These are phyloP conservation scores for Eupithecia dodoneata DNA, from an alignment of 2,888 invertebrate genomes.

Conservation along the genomic window DNA sequence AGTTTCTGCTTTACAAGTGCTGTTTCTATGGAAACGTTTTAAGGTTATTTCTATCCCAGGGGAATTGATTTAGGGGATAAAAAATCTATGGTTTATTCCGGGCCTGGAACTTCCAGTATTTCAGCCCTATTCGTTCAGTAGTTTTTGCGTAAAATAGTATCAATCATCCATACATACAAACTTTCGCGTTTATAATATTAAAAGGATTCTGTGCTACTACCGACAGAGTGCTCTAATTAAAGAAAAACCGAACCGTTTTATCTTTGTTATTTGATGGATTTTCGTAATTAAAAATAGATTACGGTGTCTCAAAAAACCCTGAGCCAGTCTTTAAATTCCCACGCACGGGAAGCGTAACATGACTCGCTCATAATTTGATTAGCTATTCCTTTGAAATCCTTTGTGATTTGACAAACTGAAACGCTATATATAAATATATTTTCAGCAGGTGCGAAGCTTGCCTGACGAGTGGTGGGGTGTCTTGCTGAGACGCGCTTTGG, in stretches of 20 bases:
- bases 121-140: no score
- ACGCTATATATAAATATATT: not conserved
- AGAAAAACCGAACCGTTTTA: not conserved
- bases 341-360: not conserved
- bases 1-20: no score
- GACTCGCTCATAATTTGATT: not conserved
- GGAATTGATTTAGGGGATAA: no score
- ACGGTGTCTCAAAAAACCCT: not conserved
- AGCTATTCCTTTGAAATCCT: conserved; percentile 7
- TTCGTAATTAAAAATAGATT: not conserved
- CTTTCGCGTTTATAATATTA: no score
- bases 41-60: no score
- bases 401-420: not conserved
- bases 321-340: not conserved
- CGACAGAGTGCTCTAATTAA: not conserved
- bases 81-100: no score
- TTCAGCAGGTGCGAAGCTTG: not conserved
- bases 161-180: no score
- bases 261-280: not conserved
- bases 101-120: no score
- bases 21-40: no score
- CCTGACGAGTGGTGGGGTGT: not conserved
- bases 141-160: no score
- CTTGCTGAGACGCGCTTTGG: not conserved
- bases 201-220: not conserved